phyloP scores from a whole-genome alignment of 2,797 vertebrate species.

The Pogoniulus pusillus region DNA sequence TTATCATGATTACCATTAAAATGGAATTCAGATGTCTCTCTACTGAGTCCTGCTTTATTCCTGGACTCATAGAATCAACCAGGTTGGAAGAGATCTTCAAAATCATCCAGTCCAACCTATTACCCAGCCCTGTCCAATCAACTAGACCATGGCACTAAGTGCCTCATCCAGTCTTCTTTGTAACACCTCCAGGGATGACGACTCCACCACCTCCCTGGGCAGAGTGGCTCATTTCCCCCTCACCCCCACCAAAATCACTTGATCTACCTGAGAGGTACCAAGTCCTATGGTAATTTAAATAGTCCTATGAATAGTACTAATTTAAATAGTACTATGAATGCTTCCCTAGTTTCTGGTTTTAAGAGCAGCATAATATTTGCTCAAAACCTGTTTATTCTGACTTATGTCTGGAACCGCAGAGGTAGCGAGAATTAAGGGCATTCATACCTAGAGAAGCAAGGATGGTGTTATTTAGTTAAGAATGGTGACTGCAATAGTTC shows the following conservation, averaged over 20 bases:
- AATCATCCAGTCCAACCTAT: no score
- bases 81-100: no score
- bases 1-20: neutral
- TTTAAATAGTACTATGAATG: neutral
- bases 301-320: no score
- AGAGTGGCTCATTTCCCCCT: no score
- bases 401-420: neutral
- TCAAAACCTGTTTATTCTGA: neutral
- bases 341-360: neutral
- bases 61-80: no score
- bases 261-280: neutral
- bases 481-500: neutral
- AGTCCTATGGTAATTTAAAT: no score
- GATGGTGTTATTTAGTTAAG: neutral
- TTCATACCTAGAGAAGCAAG: neutral
- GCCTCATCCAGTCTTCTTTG: no score
- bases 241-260: neutral
- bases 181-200: no score
- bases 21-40: neutral
- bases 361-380: neutral
- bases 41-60: neutral
- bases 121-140: no score
- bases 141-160: no score
- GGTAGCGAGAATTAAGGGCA: neutral
- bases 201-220: no score